Base-by-base conservation (phyloP, 2,888 invertebrate genomes). In the Brachyptera risi region DNA sequence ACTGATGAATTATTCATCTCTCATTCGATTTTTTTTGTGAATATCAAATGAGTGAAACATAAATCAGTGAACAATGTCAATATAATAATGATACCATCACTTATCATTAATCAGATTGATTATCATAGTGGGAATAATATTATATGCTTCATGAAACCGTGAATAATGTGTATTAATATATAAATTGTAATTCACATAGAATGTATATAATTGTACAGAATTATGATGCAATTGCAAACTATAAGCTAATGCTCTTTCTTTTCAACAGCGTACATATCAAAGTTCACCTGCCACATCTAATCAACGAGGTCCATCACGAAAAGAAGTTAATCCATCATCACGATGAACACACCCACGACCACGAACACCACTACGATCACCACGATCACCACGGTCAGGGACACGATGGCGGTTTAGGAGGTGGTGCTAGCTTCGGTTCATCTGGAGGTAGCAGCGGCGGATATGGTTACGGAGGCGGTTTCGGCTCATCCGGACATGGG, bases 231-330 rank as follows among this genome's bases (percentile, higher is more conserved):
- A 24, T 49, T 7, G 26, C 2, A 49, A 11, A n/a, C n/a, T n/a
- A n/a, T n/a, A n/a, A 21, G 24, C 19, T 51, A 51, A 50, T 24
- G n/a, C 35, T 17, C 3, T 51, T 17, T 11, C 7, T 23, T 17
- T n/a, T 59, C 27, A 13, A n/a, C 65, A 70, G 70, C 63, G 69
- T 70, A 9, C 70, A 70, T 62, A 70, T 69, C 37, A 63, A 68
- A 62, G 69, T 70, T 0, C 70, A 70, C 62, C 65, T 70, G 4
- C 70, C 70, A 2, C 65, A 66, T 37, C 63, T 69, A 11, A 65
- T 68, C 37, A 67, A 70, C 58, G 69, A 70, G 38, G 68, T 69
- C 1, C 69, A 69, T 37, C 68, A 68, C 44, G 68, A 68, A 49
- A 68, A 70, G 61, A 69, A 69, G 35, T 65, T 65, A 17, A 64